Evolutionary conservation across 2,888 invertebrate species (phyloP), one percentile per base, ranked within the genome.

Genomic region (Lasioglossum calceatum): DNA sequence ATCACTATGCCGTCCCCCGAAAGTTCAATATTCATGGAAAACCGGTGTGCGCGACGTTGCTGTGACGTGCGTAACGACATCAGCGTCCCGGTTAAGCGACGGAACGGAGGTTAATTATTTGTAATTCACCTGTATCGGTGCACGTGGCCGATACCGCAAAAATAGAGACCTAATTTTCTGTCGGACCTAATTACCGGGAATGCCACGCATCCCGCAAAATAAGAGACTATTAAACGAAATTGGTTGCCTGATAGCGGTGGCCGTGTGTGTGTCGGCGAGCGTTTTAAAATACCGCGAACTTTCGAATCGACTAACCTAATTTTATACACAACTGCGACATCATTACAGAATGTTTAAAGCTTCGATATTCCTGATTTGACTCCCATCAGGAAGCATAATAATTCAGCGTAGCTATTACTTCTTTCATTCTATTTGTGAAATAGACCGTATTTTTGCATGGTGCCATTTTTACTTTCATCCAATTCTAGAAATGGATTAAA

Each of bases 131-230:
- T 81, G 79, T 86, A 82, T 80, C 77, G 81, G 77, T 79, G 85
- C 89, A 91, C 89, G 91, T 90, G 85, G 84, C 81, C 81, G 85
- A 82, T 81, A 78, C 85, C 81, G 85, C 85, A 86, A 90, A 85
- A 85, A 85, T 84, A 85, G 14, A 39, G 54, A 14, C 36, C 16
- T 76, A 58, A 54, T 73, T 77, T 84, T n/a, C 50, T 16, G 32
- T 27, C 44, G 10, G 88, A 88, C 92, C 87, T 90, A 91, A 92
- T 91, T 92, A 91, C 84, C 78, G 10, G 4, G 42, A 71, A 71
- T 39, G n/a, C 42, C 23, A n/a, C n/a, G 71, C 42, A 16, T 23
- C n/a, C 71, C n/a, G 71, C n/a, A 42, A 71, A 71, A 71, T 71
- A 71, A 71, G 71, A 42, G 71, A 71, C 71, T n/a, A 42, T 71